Evolutionary conservation across 2,113 vertebrate species (phyloP).

Genomic region (Glaucomys volans): DNA sequence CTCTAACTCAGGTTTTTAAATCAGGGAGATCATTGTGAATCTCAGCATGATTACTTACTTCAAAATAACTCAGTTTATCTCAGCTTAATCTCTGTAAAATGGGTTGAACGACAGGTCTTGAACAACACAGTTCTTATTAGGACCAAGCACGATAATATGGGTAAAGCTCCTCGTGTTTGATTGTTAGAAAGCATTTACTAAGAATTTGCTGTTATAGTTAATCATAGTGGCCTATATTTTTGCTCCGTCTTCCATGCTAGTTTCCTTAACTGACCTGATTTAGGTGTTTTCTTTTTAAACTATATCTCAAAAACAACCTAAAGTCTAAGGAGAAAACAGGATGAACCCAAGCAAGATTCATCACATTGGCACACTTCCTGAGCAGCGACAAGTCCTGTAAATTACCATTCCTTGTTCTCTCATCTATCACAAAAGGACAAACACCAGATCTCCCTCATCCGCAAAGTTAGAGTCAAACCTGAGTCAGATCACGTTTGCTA

Average conservation of each 20-base stretch:
- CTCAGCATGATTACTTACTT: not conserved
- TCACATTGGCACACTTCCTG: not conserved
- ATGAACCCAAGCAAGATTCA: not conserved
- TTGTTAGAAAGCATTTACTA: not conserved
- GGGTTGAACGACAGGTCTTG: not conserved
- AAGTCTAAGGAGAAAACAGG: not conserved
- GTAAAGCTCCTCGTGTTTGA: not conserved
- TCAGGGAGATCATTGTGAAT: not conserved
- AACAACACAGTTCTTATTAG: not conserved
- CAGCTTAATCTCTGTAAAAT: not conserved
- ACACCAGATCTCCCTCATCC: not conserved
- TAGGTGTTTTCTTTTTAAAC: not conserved
- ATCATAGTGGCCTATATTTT: not conserved
- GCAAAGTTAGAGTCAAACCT: not conserved
- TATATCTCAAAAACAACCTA: not conserved
- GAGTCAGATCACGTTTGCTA: not conserved
- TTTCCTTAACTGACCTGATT: not conserved
- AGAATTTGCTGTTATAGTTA: not conserved
- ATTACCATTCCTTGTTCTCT: not conserved
- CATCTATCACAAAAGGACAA: not conserved
- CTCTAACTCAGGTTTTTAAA: not conserved
- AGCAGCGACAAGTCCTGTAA: not conserved
- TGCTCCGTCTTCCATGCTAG: not conserved
- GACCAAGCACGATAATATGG: not conserved
- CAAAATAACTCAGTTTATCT: not conserved